phyloP scores from a whole-genome alignment of 2,797 vertebrate species.

The Bovichtus diacanthus region DNA sequence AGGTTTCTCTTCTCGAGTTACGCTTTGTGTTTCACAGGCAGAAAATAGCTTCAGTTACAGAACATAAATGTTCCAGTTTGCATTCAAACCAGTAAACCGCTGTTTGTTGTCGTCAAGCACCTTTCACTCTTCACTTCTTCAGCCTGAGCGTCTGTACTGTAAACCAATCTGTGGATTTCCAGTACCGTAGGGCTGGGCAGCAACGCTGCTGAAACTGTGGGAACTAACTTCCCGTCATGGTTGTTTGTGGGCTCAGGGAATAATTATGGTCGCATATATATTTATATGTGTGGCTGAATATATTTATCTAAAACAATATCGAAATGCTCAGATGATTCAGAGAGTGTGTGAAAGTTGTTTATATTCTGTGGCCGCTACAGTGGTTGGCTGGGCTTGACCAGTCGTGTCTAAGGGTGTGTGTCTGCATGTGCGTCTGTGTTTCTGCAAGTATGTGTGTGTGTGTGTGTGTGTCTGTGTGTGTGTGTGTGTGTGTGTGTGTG shows the following conservation, averaged over 20 bases:
- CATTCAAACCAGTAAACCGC: conserved; percentile 37
- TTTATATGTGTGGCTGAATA: conserved; percentile 78
- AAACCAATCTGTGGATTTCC: conserved; percentile 66
- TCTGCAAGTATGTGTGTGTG: conserved; percentile 35
- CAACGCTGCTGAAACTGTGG: conserved; percentile 73
- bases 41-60: conserved; percentile 60
- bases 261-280: conserved; percentile 78
- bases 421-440: conserved; percentile 59
- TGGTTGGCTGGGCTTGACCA: conserved; percentile 75
- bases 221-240: conserved; percentile 80
- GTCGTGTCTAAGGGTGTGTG: conserved; percentile 75
- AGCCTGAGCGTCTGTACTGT: conserved; percentile 27
- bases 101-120: conserved; percentile 60
- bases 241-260: conserved; percentile 73
- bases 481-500: conserved; percentile 55
- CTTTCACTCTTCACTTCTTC: conserved; percentile 43
- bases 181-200: conserved; percentile 71
- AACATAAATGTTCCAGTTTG: conserved; percentile 54
- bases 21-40: conserved; percentile 52
- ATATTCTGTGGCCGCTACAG: conserved; percentile 77
- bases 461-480: conserved; percentile 54
- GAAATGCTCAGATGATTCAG: conserved; percentile 80
- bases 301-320: conserved; percentile 83
- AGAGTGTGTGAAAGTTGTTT: conserved; percentile 84
- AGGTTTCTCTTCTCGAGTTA: conserved; percentile 59